phyloP scores from a whole-genome alignment of 1,140 invertebrate genomes.

The Orius laevigatus region DNA sequence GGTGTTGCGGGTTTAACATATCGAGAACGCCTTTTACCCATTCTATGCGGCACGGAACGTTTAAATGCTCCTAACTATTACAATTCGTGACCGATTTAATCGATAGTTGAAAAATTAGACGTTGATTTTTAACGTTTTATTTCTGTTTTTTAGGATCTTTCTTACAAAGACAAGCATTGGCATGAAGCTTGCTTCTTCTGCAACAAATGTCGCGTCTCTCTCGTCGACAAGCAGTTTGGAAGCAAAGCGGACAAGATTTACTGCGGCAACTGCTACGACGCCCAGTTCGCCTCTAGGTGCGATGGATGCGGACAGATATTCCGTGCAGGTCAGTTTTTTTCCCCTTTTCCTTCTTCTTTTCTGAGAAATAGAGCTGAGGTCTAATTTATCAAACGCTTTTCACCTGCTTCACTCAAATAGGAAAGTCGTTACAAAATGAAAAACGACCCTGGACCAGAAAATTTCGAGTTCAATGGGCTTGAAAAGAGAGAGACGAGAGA shows the following conservation, averaged over 20 bases:
- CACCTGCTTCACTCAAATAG: no score
- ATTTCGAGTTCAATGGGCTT: no score
- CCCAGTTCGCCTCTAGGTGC: slow-evolving; percentile 95
- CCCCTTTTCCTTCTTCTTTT: no score
- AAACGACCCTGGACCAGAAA: no score
- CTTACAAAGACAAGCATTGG: slow-evolving; percentile 99
- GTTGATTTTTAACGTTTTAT: not conserved
- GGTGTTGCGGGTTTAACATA: not conserved
- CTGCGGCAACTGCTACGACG: slow-evolving; percentile 97
- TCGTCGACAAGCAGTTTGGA: slow-evolving; percentile 99
- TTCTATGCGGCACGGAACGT: no score
- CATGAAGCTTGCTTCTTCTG: slow-evolving; percentile 98
- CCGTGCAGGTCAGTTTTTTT: slow-evolving; percentile 69
- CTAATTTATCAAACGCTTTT: no score
- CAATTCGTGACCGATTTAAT: no score
- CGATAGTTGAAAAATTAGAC: no score
- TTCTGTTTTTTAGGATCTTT: slow-evolving; percentile 69
- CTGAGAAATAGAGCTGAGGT: no score
- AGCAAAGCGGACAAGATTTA: slow-evolving; percentile 96
- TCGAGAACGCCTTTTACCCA: not conserved
- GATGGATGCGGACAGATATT: slow-evolving; percentile 98
- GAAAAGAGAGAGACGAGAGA: no score
- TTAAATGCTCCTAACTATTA: no score
- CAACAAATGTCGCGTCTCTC: slow-evolving; percentile 88
- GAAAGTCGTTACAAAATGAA: no score